phyloP scores from a whole-genome alignment of 2,113 vertebrate genomes.

The Pomatorhinus ruficollis region DNA sequence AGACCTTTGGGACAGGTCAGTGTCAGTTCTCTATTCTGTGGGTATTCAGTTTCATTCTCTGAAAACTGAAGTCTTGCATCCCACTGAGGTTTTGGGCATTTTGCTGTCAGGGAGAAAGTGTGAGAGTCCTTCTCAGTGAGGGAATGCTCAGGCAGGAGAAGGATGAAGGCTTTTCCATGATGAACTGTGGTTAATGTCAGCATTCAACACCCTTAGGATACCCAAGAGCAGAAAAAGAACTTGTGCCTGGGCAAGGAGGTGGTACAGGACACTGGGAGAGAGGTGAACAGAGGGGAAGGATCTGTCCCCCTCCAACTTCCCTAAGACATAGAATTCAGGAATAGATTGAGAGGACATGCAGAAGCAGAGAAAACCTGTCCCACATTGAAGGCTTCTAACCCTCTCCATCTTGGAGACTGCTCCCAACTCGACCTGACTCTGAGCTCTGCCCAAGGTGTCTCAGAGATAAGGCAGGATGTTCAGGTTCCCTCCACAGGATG shows the following conservation, averaged over 20 bases:
- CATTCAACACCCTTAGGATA: background rate
- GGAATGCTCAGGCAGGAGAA: background rate
- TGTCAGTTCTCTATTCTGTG: background rate
- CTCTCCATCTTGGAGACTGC: background rate
- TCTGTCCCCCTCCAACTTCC: background rate
- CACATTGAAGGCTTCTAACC: background rate
- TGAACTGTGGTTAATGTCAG: background rate
- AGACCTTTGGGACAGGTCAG: background rate
- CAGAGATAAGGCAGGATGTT: fast-evolving
- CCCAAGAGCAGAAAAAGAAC: background rate
- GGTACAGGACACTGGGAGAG: background rate
- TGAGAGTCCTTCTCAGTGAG: background rate
- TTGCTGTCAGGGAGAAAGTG: background rate
- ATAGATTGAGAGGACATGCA: background rate
- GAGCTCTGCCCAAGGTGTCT: background rate
- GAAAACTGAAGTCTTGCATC: fast-evolving
- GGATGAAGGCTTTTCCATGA: background rate
- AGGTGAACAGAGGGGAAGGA: background rate
- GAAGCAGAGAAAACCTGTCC: background rate
- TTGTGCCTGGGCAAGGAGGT: background rate
- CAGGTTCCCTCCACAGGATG: fast-evolving
- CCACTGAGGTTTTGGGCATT: background rate
- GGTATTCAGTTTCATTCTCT: fast-evolving
- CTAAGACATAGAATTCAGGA: background rate
- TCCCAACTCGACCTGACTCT: fast-evolving